phyloP scores from a whole-genome alignment of 1,140 invertebrate species.

The Aplysia californica region DNA sequence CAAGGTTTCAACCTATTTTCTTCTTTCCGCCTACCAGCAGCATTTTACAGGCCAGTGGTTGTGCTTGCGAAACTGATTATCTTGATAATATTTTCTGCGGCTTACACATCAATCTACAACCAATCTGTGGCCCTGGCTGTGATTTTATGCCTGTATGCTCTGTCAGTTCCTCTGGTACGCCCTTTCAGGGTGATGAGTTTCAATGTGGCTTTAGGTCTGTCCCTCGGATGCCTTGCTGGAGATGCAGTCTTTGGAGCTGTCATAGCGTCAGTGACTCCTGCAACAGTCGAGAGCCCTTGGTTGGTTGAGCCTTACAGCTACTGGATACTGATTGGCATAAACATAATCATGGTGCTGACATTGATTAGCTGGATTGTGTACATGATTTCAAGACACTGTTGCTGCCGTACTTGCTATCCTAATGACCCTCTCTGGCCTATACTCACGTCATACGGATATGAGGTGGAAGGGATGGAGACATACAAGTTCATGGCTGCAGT shows the following conservation, averaged over 20 bases:
- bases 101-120: conserved; percentile 41
- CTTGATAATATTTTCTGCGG: conserved; percentile 47
- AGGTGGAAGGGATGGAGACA: conserved; percentile 48
- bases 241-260: conserved; percentile 50
- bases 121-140: conserved; percentile 47
- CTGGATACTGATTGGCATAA: conserved; percentile 47
- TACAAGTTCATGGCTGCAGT: conserved; percentile 60
- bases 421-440: conserved; percentile 57
- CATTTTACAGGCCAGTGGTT: conserved; percentile 48
- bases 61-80: conserved; percentile 52
- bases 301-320: conserved; percentile 55
- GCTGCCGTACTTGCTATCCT: conserved; percentile 38
- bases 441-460: conserved; percentile 47
- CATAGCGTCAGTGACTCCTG: conserved; percentile 32
- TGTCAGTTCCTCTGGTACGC: conserved; percentile 42
- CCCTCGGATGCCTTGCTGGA: conserved; percentile 40
- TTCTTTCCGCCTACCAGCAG: conserved; percentile 52
- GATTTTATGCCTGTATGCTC: conserved; percentile 39
- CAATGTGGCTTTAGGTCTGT: conserved; percentile 50
- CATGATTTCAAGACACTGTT: conserved; percentile 33
- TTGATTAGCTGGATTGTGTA: conserved; percentile 45
- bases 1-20: conserved; percentile 58
- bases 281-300: conserved; percentile 52
- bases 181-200: conserved; percentile 55
- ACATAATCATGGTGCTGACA: conserved; percentile 38